These are phyloP conservation scores for Eulacestoma nigropectus DNA, from an alignment of 2,113 vertebrate genomes.

Conservation along the genomic window DNA sequence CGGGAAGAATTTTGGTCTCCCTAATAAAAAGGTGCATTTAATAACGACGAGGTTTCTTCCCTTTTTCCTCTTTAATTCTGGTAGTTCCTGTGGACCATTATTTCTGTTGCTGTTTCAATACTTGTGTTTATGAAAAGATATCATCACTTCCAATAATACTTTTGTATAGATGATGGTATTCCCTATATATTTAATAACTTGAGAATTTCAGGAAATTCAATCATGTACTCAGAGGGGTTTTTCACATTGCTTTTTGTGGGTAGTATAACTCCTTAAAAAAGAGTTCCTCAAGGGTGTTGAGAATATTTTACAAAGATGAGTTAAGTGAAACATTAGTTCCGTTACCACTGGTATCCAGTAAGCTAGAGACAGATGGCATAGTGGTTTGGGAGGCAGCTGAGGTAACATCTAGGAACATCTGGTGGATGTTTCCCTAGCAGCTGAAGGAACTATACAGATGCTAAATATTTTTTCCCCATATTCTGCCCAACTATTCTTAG, in stretches of 20 bases:
- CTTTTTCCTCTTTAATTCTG: not conserved
- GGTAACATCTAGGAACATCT: conserved; percentile 46
- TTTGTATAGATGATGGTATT: not conserved
- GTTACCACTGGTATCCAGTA: conserved; percentile 8
- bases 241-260: not conserved
- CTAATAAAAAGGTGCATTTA: not conserved
- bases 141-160: not conserved
- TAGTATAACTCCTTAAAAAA: not conserved
- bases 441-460: not conserved
- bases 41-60: not conserved
- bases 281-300: not conserved
- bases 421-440: conserved; percentile 22
- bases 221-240: not conserved
- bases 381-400: conserved; percentile 42
- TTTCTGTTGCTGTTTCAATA: not conserved
- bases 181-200: not conserved
- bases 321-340: not conserved
- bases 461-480: not conserved
- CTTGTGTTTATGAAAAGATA: not conserved
- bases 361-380: conserved; percentile 16
- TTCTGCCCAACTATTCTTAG: not conserved
- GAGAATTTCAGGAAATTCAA: not conserved
- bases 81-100: not conserved
- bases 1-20: not conserved
- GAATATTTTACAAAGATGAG: not conserved